These are phyloP conservation scores for Gymnocephalus cernua DNA, from an alignment of 2,113 vertebrate species.

Conservation along the genomic window DNA sequence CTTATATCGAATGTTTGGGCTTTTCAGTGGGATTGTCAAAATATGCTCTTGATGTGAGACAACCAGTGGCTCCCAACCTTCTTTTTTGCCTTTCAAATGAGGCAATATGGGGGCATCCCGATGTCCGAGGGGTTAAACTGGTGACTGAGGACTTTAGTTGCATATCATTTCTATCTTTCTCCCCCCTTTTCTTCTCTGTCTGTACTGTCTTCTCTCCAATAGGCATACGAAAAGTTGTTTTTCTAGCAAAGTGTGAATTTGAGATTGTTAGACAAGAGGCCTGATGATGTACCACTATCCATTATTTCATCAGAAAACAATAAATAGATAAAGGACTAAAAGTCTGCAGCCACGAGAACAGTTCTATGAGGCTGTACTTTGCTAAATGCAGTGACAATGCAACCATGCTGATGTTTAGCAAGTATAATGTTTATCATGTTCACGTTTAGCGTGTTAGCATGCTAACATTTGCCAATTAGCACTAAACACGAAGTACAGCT, in stretches of 20 bases:
- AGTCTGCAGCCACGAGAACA: not conserved
- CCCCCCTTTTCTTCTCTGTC: not conserved
- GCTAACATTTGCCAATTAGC: not conserved
- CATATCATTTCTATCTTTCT: not conserved
- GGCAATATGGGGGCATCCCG: not conserved
- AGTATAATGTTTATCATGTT: not conserved
- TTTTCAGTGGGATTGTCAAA: constrained; percentile 22
- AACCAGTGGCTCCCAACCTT: not conserved
- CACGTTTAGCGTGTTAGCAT: not conserved
- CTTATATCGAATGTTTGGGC: not conserved
- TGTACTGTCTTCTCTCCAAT: not conserved
- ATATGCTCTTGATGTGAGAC: constrained; percentile 1
- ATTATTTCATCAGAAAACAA: not conserved
- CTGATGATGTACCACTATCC: not conserved
- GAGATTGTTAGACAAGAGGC: not conserved
- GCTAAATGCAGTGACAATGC: not conserved
- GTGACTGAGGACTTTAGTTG: not conserved
- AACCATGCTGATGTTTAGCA: constrained; percentile 4
- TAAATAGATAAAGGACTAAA: not conserved
- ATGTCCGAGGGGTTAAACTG: not conserved
- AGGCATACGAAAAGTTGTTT: not conserved
- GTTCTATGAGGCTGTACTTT: not conserved
- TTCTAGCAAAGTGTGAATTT: not conserved
- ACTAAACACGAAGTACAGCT: not conserved
- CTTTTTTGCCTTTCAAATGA: constrained; percentile 6